Conservation (phyloP, 92 coral and sea anemone genomes). For the Micromussa lordhowensis region DNA sequence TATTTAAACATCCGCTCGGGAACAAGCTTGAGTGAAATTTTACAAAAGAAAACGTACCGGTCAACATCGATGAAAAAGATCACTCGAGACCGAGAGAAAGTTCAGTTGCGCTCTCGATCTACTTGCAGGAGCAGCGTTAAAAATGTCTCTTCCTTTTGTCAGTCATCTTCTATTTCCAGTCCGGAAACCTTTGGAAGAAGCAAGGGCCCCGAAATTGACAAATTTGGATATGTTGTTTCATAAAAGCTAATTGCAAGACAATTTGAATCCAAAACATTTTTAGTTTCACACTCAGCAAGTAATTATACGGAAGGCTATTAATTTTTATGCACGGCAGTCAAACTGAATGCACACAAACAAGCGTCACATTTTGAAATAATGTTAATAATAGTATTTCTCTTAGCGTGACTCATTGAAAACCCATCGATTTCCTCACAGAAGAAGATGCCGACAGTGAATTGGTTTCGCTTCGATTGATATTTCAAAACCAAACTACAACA, state of each 20-base stretch:
- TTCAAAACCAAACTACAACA: background rate
- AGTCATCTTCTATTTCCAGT: background rate
- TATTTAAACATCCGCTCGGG: constrained; percentile 87
- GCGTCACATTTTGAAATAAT: constrained; percentile 9
- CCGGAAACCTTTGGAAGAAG: background rate
- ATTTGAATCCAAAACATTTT: constrained; percentile 46
- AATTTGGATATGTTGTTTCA: constrained; percentile 41
- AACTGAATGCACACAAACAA: constrained; percentile 7
- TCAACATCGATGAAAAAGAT: constrained; percentile 1
- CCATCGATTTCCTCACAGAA: constrained; percentile 16
- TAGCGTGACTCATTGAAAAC: constrained; percentile 2
- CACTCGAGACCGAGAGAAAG: constrained; percentile 15
- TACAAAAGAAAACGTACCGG: constrained; percentile 37
- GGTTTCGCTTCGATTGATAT: background rate
- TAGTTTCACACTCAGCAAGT: constrained; percentile 42
- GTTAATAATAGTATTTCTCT: background rate
- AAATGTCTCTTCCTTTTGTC: background rate
- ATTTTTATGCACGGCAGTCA: constrained; percentile 42
- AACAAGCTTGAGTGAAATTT: constrained; percentile 69
- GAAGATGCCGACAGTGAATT: constrained; percentile 10
- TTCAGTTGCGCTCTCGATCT: background rate
- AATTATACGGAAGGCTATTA: constrained; percentile 40
- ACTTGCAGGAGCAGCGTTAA: background rate
- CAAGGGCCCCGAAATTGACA: constrained; percentile 10
- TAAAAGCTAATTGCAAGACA: constrained; percentile 47